Percentiles rank a stretch among this genome's conserved stretches.
Conservation (phyloP, 2,888 invertebrate genomes). For the Orthonevra nobilis region DNA sequence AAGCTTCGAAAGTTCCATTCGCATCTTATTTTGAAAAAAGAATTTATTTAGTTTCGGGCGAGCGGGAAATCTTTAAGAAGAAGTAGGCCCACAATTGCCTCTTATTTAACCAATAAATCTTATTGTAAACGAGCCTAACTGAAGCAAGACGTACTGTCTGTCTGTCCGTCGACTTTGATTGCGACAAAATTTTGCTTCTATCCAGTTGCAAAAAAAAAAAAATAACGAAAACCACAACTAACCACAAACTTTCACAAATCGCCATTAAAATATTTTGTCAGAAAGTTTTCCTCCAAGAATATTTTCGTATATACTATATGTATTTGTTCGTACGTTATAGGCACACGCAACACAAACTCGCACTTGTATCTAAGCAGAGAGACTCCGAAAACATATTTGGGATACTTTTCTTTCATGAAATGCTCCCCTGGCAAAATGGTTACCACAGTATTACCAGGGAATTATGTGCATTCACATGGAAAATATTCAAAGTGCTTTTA, state of each 20-base stretch:
- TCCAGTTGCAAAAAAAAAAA: too few relatives aligned
- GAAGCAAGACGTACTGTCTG: too few relatives aligned
- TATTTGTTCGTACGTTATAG: background rate
- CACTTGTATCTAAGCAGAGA: constrained; percentile 14
- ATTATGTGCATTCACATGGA: constrained; percentile 65
- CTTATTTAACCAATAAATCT: too few relatives aligned
- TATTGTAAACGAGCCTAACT: too few relatives aligned
- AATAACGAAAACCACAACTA: background rate
- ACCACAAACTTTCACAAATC: constrained; percentile 46
- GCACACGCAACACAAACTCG: background rate
- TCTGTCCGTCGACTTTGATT: too few relatives aligned
- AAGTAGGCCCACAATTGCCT: too few relatives aligned
- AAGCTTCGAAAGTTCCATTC: too few relatives aligned
- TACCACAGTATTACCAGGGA: constrained; percentile 66
- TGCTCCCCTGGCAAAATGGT: constrained; percentile 55
- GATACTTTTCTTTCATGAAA: constrained; percentile 59
- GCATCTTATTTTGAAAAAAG: too few relatives aligned
- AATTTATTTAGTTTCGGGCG: too few relatives aligned
- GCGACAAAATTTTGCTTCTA: too few relatives aligned
- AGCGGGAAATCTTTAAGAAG: too few relatives aligned
- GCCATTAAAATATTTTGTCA: constrained; percentile 51
- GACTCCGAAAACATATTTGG: constrained; percentile 54
- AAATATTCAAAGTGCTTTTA: constrained; percentile 58
- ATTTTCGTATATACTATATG: background rate
- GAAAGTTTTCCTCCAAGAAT: constrained; percentile 15